phyloP scores from a whole-genome alignment of 2,113 vertebrate genomes.

The Nycticorax nycticorax region DNA sequence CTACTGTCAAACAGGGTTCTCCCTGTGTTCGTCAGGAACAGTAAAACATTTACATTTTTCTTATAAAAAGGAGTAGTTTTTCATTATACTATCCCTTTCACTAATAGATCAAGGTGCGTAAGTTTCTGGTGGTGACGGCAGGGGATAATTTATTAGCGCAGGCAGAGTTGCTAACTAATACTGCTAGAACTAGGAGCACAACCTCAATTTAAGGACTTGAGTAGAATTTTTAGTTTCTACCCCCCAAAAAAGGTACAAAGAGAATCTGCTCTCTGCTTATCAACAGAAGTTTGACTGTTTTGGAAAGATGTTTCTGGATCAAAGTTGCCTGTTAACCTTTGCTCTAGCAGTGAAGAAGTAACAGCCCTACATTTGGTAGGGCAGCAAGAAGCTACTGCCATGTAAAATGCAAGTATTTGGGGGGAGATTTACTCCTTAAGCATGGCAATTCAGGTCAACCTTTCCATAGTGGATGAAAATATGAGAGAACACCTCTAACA shows the following conservation, averaged over 20 bases:
- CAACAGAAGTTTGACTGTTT: neutral
- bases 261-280: neutral
- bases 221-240: neutral
- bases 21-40: neutral
- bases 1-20: neutral
- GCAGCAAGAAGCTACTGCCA: neutral
- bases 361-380: neutral
- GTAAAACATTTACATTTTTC: neutral
- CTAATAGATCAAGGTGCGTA: neutral
- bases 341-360: neutral
- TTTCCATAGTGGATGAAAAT: neutral
- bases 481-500: neutral
- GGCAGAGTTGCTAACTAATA: neutral
- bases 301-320: neutral
- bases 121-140: neutral
- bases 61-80: neutral
- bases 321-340: neutral
- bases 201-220: neutral
- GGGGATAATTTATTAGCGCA: neutral
- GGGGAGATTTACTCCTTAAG: neutral
- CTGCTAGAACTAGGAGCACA: neutral
- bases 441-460: neutral
- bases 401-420: neutral
- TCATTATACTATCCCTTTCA: neutral
- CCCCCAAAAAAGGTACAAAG: neutral